Evolutionary conservation across 2,113 vertebrate species (phyloP).

Genomic region (Excalfactoria chinensis): DNA sequence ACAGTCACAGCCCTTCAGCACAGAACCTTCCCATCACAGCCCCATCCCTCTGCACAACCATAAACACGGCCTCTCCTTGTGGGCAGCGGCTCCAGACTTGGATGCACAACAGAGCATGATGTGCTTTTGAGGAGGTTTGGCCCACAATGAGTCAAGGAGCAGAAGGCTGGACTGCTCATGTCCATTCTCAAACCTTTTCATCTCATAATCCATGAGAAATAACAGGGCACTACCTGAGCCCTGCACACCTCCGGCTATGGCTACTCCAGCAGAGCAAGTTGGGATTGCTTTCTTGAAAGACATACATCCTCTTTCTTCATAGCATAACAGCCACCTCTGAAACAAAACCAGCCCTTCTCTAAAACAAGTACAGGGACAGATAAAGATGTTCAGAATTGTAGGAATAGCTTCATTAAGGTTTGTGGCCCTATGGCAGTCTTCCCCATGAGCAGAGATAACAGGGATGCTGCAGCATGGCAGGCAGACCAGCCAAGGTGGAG

Average conservation of each 20-base stretch:
- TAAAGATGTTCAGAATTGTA: fast-evolving
- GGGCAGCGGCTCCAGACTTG: background rate
- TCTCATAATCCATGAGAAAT: background rate
- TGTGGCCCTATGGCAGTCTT: background rate
- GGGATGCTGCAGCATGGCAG: background rate
- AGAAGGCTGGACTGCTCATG: background rate
- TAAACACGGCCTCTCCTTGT: background rate
- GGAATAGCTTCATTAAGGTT: background rate
- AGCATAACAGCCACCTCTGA: background rate
- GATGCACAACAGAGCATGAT: background rate
- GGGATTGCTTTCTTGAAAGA: background rate
- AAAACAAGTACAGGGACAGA: background rate
- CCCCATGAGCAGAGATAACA: no score
- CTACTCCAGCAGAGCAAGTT: background rate
- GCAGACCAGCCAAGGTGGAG: background rate
- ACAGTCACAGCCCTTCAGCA: background rate
- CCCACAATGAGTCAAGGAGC: background rate
- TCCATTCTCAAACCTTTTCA: background rate
- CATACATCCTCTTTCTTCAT: background rate
- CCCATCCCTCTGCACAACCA: background rate
- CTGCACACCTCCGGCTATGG: background rate
- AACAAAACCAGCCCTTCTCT: background rate
- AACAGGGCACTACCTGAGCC: background rate
- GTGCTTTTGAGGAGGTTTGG: background rate
- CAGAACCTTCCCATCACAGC: background rate